These are phyloP conservation scores for Ptychobarbus kaznakovi DNA, from an alignment of 2,797 vertebrate species.

Conservation along the genomic window DNA sequence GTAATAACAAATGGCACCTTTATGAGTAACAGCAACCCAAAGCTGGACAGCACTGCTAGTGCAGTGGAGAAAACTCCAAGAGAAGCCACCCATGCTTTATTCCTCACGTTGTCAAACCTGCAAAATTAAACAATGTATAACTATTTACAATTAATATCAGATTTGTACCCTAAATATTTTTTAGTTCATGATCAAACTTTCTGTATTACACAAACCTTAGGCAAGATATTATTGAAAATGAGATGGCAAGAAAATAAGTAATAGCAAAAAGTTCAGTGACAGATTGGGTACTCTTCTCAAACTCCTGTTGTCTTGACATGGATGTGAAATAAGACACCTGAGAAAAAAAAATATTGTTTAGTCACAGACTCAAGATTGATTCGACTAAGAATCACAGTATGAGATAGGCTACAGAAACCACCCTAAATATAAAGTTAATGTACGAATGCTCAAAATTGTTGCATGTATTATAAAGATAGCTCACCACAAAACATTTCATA, in stretches of 20 bases:
- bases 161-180: background rate
- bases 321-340: conserved; percentile 85
- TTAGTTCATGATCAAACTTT: conserved; percentile 67
- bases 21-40: conserved; percentile 81
- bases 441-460: too few species aligned
- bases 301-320: conserved; percentile 84
- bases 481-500: background rate
- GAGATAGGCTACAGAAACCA: background rate
- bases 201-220: conserved; percentile 76
- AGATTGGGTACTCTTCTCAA: conserved; percentile 75
- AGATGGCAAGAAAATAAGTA: conserved; percentile 80
- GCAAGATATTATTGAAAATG: conserved; percentile 81
- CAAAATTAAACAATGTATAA: background rate
- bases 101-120: conserved; percentile 82
- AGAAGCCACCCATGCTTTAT: conserved; percentile 82
- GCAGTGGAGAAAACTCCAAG: conserved; percentile 82
- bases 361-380: background rate
- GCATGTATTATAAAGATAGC: background rate
- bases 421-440: background rate
- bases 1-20: conserved; percentile 84
- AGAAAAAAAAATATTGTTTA: background rate
- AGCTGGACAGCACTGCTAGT: conserved; percentile 83
- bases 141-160: background rate
- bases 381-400: background rate
- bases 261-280: conserved; percentile 81